Percentiles rank a stretch among this genome's conserved stretches.
These are phyloP conservation scores for Conistra vaccinii DNA, from an alignment of 2,888 invertebrate species.

Conservation along the genomic window DNA sequence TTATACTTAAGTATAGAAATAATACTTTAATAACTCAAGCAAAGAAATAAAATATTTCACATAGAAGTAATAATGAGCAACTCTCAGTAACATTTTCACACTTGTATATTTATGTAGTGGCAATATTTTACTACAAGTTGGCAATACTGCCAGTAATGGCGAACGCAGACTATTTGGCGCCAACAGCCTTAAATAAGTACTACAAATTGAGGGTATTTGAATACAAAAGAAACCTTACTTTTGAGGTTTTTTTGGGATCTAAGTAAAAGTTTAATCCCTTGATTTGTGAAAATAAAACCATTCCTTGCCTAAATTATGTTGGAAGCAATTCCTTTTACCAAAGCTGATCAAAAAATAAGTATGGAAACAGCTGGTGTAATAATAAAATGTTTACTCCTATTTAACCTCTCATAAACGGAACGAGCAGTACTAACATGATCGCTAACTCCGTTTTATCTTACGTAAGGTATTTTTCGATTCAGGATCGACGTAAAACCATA, in stretches of 20 bases:
- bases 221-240: conserved; percentile 19
- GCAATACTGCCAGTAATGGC: conserved; percentile 51
- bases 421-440: no score
- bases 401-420: no score
- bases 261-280: background rate
- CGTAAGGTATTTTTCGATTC: no score
- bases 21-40: background rate
- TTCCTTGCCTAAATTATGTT: background rate
- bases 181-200: conserved; percentile 22
- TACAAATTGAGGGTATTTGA: conserved; percentile 24
- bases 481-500: no score
- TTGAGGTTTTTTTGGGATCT: background rate
- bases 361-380: background rate
- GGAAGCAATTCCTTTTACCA: background rate
- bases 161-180: conserved; percentile 45
- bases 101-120: conserved; percentile 41
- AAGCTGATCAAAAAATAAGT: background rate
- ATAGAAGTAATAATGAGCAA: conserved; percentile 11
- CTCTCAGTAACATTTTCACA: conserved; percentile 20
- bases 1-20: conserved; percentile 1
- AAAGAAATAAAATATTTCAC: conserved; percentile 1
- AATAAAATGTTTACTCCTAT: no score
- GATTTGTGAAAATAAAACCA: background rate
- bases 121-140: conserved; percentile 52
- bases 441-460: no score